These are phyloP conservation scores for Iphiclides podalirius DNA, from an alignment of 2,888 invertebrate species.

Conservation along the genomic window DNA sequence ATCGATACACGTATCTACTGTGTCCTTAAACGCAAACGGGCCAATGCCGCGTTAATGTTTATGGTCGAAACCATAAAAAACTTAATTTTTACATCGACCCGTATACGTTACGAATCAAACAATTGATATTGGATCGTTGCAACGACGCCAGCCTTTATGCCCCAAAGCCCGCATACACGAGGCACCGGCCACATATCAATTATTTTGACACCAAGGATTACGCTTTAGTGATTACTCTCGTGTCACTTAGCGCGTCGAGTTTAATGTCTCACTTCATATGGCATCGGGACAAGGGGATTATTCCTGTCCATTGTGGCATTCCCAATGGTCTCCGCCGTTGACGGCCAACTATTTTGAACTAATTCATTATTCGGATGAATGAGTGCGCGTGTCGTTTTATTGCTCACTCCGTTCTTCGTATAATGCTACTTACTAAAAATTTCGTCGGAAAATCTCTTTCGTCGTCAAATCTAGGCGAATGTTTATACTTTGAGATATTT, in stretches of 20 bases:
- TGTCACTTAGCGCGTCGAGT: constrained; percentile 64
- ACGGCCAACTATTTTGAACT: constrained; percentile 7
- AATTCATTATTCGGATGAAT: background rate
- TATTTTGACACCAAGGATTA: constrained; percentile 64
- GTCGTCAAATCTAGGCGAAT: too few species aligned
- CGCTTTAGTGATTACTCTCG: constrained; percentile 61
- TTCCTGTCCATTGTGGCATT: constrained; percentile 18
- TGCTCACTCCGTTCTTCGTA: too few species aligned
- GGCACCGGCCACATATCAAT: constrained; percentile 69
- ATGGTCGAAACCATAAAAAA: constrained; percentile 11
- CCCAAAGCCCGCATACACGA: constrained; percentile 66
- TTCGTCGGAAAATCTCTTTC: too few species aligned
- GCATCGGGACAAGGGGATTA: constrained; percentile 31
- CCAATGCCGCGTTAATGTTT: too few species aligned
- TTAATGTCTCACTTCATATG: constrained; percentile 60
- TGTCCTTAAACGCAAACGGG: too few species aligned
- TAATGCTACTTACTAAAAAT: too few species aligned
- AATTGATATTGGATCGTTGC: constrained; percentile 61
- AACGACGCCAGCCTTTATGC: constrained; percentile 40
- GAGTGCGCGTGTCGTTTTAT: too few species aligned
- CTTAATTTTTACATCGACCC: constrained; percentile 46
- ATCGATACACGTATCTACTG: too few species aligned
- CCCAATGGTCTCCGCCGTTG: constrained; percentile 4
- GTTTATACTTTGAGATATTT: too few species aligned
- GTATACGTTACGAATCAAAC: constrained; percentile 46